These are phyloP conservation scores for Centruroides sculpturatus DNA, from an alignment of 1,140 invertebrate species.

Conservation along the genomic window DNA sequence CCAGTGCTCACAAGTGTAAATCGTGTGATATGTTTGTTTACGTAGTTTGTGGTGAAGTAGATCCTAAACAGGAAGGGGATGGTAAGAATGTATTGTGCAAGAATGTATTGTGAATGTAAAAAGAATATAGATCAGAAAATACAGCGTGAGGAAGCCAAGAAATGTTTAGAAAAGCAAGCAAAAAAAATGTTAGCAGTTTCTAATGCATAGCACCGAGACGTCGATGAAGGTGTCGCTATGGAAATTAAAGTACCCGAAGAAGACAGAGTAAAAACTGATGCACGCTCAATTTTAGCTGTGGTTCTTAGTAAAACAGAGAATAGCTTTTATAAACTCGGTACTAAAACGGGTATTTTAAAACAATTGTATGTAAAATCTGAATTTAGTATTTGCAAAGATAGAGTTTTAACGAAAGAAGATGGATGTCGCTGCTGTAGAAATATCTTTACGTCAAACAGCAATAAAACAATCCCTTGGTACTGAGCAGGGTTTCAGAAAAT, in stretches of 20 bases:
- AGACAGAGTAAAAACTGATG: constrained; percentile 9
- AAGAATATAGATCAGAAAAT: constrained; percentile 8
- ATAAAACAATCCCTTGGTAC: no score
- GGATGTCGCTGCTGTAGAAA: neutral
- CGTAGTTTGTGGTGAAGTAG: constrained; percentile 9
- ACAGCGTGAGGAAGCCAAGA: constrained; percentile 5
- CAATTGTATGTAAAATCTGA: constrained; percentile 11
- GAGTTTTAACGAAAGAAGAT: constrained; percentile 11
- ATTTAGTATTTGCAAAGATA: constrained; percentile 11
- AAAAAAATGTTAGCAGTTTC: constrained; percentile 10
- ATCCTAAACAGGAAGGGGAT: constrained; percentile 1
- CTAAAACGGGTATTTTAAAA: constrained; percentile 9
- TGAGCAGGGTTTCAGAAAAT: no score
- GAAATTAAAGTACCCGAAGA: constrained; percentile 8
- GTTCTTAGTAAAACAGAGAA: constrained; percentile 13
- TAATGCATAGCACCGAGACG: constrained; percentile 3
- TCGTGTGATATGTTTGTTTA: constrained; percentile 9
- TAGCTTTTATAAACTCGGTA: constrained; percentile 11
- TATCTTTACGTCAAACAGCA: no score
- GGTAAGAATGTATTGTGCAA: constrained; percentile 7
- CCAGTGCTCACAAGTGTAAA: constrained; percentile 7
- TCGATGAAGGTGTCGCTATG: constrained; percentile 3
- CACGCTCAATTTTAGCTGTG: constrained; percentile 1
- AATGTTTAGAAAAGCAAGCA: constrained; percentile 10
- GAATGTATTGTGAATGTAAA: constrained; percentile 9